phyloP scores from a whole-genome alignment of 2,888 invertebrate genomes.

The Agrochola macilenta region DNA sequence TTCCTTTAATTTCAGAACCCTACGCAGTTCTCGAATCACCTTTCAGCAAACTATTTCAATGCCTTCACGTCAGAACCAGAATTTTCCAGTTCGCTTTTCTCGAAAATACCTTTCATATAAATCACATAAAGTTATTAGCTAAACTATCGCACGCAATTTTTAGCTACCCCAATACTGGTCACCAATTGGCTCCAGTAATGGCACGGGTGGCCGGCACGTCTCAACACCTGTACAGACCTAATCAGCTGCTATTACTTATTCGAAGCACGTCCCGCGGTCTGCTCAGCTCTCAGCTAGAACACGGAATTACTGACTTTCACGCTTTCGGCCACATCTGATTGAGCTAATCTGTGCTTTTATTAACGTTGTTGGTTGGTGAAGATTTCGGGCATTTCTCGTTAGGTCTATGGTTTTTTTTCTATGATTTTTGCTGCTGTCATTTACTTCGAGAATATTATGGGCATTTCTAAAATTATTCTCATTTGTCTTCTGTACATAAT shows the following conservation, averaged over 20 bases:
- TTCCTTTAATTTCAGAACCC: neutral
- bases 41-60: neutral
- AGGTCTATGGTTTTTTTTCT: neutral
- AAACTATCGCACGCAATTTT: constrained; percentile 42
- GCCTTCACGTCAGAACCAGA: neutral
- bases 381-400: neutral
- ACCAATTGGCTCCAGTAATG: constrained; percentile 53
- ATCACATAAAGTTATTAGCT: constrained; percentile 35
- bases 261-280: constrained; percentile 68
- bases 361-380: constrained; percentile 33
- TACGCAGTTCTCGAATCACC: neutral
- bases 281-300: constrained; percentile 46
- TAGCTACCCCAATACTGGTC: constrained; percentile 37
- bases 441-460: neutral
- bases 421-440: neutral
- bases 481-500: neutral
- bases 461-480: neutral
- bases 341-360: constrained; percentile 66
- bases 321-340: constrained; percentile 61
- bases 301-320: constrained; percentile 63
- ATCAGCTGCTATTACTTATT: constrained; percentile 77
- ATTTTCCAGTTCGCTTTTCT: neutral
- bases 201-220: constrained; percentile 43
- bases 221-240: constrained; percentile 72
- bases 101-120: neutral